phyloP scores from a whole-genome alignment of 2,888 invertebrate species.

The Dryobota labecula region DNA sequence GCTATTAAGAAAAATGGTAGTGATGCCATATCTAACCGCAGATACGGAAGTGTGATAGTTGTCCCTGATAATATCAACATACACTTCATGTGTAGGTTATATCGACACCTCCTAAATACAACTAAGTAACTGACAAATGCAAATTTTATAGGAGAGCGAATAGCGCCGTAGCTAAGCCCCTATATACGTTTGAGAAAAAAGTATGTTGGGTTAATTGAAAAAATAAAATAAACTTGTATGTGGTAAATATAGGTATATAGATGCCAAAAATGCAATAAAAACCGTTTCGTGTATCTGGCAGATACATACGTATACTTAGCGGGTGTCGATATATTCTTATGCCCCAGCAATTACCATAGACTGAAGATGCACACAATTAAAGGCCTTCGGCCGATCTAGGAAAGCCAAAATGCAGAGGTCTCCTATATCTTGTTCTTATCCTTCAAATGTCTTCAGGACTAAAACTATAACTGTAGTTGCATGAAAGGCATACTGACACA shows the following conservation, averaged over 20 bases:
- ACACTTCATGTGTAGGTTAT: background rate
- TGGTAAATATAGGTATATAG: too few relatives aligned
- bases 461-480: background rate
- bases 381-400: background rate
- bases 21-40: background rate
- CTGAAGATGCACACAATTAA: constrained; percentile 2
- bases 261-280: too few relatives aligned
- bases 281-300: too few relatives aligned
- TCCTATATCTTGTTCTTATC: background rate
- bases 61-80: background rate
- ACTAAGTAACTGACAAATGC: too few relatives aligned
- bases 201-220: too few relatives aligned
- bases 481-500: background rate
- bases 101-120: too few relatives aligned
- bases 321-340: too few relatives aligned
- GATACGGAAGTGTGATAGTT: constrained; percentile 2
- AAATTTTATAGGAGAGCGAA: too few relatives aligned
- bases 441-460: background rate
- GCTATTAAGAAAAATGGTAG: background rate
- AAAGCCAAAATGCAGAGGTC: background rate
- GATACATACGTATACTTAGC: too few relatives aligned
- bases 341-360: background rate
- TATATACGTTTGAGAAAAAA: too few relatives aligned
- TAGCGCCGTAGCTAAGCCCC: too few relatives aligned
- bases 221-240: too few relatives aligned